Evolutionary conservation across 2,797 vertebrate genomes (phyloP).

Genomic region (Sciurus vulgaris): DNA sequence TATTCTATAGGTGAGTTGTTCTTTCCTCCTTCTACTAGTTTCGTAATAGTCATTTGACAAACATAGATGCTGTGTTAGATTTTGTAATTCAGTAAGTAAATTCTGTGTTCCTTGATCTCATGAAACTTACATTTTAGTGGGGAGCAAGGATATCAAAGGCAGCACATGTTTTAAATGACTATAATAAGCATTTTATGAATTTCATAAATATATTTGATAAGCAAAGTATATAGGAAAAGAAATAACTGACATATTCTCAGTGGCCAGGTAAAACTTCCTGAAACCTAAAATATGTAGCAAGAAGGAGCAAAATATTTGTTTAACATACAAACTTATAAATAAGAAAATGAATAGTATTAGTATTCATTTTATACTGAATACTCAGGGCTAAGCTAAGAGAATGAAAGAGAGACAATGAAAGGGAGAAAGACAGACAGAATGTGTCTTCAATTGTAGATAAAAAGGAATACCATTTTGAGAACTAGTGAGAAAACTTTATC

Average conservation of each 20-base stretch:
- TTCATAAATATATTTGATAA: not conserved
- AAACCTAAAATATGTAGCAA: not conserved
- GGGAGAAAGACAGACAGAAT: not conserved
- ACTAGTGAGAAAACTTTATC: not conserved
- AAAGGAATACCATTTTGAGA: not conserved
- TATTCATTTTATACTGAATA: not conserved
- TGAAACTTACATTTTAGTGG: not conserved
- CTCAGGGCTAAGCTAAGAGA: not conserved
- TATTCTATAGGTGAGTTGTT: not conserved
- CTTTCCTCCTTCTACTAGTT: not conserved
- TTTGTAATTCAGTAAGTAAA: slow-evolving; percentile 7
- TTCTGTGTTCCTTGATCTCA: not conserved
- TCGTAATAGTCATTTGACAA: not conserved
- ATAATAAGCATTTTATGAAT: not conserved
- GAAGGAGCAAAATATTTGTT: not conserved
- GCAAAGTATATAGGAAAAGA: not conserved
- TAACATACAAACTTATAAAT: not conserved
- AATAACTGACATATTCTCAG: not conserved
- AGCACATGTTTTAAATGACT: not conserved
- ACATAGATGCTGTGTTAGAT: not conserved
- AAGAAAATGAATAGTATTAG: not conserved
- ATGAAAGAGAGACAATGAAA: not conserved
- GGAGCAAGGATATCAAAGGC: not conserved
- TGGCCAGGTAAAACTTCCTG: not conserved
- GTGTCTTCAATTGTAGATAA: not conserved